Conservation (phyloP, 1,140 invertebrate species). For the Hycleus cichorii region DNA sequence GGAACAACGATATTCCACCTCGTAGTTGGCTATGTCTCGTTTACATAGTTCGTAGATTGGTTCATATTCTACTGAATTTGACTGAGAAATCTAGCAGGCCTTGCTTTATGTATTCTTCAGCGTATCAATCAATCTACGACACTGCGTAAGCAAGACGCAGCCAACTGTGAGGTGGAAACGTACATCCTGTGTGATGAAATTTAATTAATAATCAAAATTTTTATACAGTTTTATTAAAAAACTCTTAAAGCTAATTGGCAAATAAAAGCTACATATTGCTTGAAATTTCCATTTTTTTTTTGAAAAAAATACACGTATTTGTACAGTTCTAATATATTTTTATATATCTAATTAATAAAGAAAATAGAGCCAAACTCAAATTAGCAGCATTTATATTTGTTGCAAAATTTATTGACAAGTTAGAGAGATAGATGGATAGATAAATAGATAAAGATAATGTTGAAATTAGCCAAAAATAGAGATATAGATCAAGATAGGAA, state of each 20-base stretch:
- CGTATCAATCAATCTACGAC: not conserved
- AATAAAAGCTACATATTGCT: constrained; percentile 9
- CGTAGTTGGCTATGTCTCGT: not conserved
- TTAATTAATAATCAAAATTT: constrained; percentile 2
- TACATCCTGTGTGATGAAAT: not conserved
- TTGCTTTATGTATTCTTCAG: not conserved
- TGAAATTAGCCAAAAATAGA: constrained; percentile 2
- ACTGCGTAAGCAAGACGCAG: not conserved
- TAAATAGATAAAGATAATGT: constrained; percentile 8
- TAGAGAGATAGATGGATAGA: constrained; percentile 9
- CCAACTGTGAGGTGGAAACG: too few relatives aligned
- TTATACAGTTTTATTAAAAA: constrained; percentile 13
- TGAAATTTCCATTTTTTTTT: not conserved
- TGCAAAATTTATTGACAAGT: constrained; percentile 16
- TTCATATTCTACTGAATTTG: not conserved
- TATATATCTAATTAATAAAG: too few relatives aligned
- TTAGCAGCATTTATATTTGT: constrained; percentile 4
- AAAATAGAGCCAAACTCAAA: not conserved
- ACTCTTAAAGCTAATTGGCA: constrained; percentile 3
- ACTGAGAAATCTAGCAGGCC: too few relatives aligned
- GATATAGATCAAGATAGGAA: not conserved
- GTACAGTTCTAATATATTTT: too few relatives aligned
- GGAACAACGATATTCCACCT: too few relatives aligned
- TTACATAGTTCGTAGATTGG: not conserved
- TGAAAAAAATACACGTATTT: too few relatives aligned